Conservation (phyloP, 2,113 vertebrate genomes). For the Phrynosoma blainvillii region DNA sequence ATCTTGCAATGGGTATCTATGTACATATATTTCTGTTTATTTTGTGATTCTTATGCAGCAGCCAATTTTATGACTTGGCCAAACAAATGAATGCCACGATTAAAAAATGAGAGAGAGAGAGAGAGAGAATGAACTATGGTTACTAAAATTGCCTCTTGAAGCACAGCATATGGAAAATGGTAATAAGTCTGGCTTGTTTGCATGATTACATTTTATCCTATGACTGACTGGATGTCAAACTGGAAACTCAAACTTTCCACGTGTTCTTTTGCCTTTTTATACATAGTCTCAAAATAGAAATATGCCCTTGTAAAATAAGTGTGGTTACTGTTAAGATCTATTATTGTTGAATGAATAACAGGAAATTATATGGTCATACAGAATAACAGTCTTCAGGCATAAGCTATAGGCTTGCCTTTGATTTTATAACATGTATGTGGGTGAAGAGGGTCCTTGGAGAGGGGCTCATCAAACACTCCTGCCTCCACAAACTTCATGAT, state of each 20-base stretch:
- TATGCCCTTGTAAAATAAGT: slow-evolving; percentile 34
- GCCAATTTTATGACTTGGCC: slow-evolving; percentile 18
- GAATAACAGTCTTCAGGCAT: background rate
- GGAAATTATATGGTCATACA: background rate
- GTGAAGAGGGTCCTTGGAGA: background rate
- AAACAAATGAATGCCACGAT: slow-evolving; percentile 12
- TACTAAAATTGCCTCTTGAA: slow-evolving; percentile 29
- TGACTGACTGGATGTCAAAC: slow-evolving; percentile 34
- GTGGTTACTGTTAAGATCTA: background rate
- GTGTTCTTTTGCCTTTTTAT: slow-evolving; percentile 28
- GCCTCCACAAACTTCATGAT: background rate
- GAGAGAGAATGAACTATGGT: background rate
- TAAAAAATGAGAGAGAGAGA: slow-evolving; percentile 12
- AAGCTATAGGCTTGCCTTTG: background rate
- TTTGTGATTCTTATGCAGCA: background rate
- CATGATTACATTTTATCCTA: slow-evolving; percentile 46
- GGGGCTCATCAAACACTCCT: background rate
- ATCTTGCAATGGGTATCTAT: background rate
- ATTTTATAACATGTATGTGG: background rate
- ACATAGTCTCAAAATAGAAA: slow-evolving; percentile 42
- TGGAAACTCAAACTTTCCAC: slow-evolving; percentile 52
- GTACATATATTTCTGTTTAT: background rate
- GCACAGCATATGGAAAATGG: slow-evolving; percentile 47
- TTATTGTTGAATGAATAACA: slow-evolving; percentile 17
- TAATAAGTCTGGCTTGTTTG: slow-evolving; percentile 44